phyloP scores from a whole-genome alignment of 1,140 invertebrate species.

The Drosophila murphyi region DNA sequence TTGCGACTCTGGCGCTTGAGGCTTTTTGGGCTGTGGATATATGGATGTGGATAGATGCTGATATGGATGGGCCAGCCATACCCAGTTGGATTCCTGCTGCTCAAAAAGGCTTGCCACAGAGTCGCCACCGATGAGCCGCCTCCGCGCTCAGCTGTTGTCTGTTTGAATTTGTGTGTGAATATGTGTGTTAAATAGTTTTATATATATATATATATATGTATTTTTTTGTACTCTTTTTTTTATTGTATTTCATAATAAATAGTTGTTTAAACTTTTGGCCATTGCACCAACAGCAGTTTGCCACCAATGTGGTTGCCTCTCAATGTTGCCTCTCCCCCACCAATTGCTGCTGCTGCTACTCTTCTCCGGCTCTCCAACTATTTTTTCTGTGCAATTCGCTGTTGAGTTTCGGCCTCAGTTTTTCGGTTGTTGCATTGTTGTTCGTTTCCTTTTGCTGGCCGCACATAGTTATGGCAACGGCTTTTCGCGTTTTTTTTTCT shows the following conservation, averaged over 20 bases:
- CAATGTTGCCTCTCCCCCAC: constrained; percentile 29
- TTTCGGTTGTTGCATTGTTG: constrained; percentile 66
- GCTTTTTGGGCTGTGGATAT: constrained; percentile 6
- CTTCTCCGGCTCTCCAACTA: constrained; percentile 65
- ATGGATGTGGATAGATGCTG: constrained; percentile 14
- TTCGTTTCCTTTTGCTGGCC: constrained; percentile 66
- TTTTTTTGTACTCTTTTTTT: constrained; percentile 56
- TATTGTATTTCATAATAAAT: constrained; percentile 80
- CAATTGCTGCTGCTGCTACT: constrained; percentile 11
- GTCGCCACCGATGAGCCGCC: constrained; percentile 52
- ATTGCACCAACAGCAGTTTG: constrained; percentile 65
- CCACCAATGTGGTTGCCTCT: constrained; percentile 75
- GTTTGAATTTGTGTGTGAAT: constrained; percentile 37
- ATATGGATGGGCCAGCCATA: constrained; percentile 50
- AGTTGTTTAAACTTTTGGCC: constrained; percentile 79
- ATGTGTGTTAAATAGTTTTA: constrained; percentile 64
- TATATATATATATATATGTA: not conserved
- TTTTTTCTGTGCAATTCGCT: constrained; percentile 76
- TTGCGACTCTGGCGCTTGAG: constrained; percentile 12
- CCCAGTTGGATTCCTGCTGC: constrained; percentile 53
- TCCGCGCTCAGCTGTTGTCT: constrained; percentile 69
- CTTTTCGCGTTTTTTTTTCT: not conserved
- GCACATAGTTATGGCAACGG: constrained; percentile 81
- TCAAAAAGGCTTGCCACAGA: constrained; percentile 58
- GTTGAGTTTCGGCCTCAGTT: constrained; percentile 27